Evolutionary conservation across 2,888 invertebrate species (phyloP), one percentile per base, ranked within the genome.

Genomic region (Entomobrya multifasciata): DNA sequence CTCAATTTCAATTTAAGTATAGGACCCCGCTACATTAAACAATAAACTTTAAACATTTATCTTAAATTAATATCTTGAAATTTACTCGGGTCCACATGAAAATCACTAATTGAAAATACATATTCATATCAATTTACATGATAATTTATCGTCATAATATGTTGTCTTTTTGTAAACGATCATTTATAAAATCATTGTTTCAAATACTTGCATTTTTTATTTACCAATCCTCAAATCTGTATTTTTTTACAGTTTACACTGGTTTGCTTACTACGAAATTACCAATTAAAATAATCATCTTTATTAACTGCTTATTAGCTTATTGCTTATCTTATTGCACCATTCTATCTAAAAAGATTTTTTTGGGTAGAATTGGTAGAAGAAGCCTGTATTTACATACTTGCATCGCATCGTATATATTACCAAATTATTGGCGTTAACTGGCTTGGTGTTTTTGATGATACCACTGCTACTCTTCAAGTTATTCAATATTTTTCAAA

Each of bases 221-320:
- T 49, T 15, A 72, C 49, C 72, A 72, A 72, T 72, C 72, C 44
- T 22, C n/a, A n/a, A 13, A 22, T 27, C 25, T 8, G 13, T 22
- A 20, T n/a, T 4, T 65, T 17, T n/a, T 57, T n/a, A n/a, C n/a
- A n/a, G n/a, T n/a, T n/a, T n/a, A n/a, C 10, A 30, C 15, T 1
- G 6, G 20, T 15, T 36, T n/a, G 36, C 49, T 25, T 25, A 27
- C 49, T 72, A 49, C 15, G 49, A 72, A 47, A 72, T 49, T 72
- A 49, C 72, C 72, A 72, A 72, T 72, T 72, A 72, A 47, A 72
- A 72, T 72, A 72, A 72, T 72, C 47, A 27, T 72, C 72, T 72
- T 49, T 72, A 72, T 72, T 72, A 65, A 65, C 65, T 65, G 65
- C 41, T 65, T 65, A 65, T 65, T 72, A 72, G 25, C 72, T 47